Base-by-base conservation (phyloP, 2,113 vertebrate species). In the Puffinus mauretanicus region DNA sequence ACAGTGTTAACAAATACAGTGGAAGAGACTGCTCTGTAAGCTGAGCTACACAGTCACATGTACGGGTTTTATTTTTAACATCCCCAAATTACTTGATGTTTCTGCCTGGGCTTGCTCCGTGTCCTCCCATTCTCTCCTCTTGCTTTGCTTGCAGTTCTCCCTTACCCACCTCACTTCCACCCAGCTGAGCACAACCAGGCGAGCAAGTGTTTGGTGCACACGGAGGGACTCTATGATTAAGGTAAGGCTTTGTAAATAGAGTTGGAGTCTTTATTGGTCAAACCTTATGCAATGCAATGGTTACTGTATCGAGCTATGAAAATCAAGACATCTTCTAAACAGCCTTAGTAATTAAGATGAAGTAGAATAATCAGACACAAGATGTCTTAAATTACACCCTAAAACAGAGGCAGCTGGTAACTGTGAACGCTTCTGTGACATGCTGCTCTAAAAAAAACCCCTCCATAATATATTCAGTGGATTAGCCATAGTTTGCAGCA, bases 31-130 rank as follows among this genome's bases (percentile, higher is more conserved):
- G 86, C 77, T 93, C 91, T 96, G 97, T 98, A 98, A 98, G 95
- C 95, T 96, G 97, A 98, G 97, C 97, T 97, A 79, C 73, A 2
- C 11, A 49, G 95, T 98, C 98, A 98, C 97, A 96, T 96, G 98
- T 96, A 96, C 84, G 27, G 51, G 97, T 97, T 98, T 98, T 98
- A 98, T 98, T 98, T 98, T 98, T 98, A 98, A 98, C 98, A 97
- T 97, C 66, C 72, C 67, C 24, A 97, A 97, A 98, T 94, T 97
- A 93, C 96, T 98, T 96, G 80, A 93, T 97, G 95, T 97, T 97
- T 98, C 97, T 97, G 95, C 81, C 80, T 96, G 95, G 95, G 94
- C 89, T 97, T 96, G 97, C 94, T 96, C 90, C 0, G 64, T 92
- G 71, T 89, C 90, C 85, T 97, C 92, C 80, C 87, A 70, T 96